phyloP scores from a whole-genome alignment of 2,797 vertebrate species.

The Lophotriccus pileatus region DNA sequence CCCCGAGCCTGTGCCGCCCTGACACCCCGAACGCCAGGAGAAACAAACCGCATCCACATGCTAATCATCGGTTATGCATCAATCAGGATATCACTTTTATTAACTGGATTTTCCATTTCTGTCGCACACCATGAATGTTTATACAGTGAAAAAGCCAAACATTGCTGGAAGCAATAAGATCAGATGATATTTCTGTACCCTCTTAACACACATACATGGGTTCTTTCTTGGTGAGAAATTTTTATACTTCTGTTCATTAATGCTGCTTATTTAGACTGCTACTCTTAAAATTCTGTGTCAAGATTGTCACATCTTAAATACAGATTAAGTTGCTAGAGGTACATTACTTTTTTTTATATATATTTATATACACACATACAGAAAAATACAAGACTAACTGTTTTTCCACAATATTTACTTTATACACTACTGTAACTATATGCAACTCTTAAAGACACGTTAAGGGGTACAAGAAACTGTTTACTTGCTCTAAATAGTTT shows the following conservation, averaged over 20 bases:
- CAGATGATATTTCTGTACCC: constrained; percentile 67
- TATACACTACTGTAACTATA: constrained; percentile 94
- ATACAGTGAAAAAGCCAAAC: constrained; percentile 73
- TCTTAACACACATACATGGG: constrained; percentile 41
- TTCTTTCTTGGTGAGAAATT: constrained; percentile 41
- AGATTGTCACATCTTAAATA: constrained; percentile 81
- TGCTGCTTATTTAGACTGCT: constrained; percentile 70
- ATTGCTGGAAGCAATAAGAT: constrained; percentile 65
- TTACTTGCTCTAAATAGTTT: constrained; percentile 85
- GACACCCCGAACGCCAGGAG: background rate
- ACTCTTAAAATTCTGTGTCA: constrained; percentile 70
- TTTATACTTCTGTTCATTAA: constrained; percentile 55
- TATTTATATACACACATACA: constrained; percentile 79
- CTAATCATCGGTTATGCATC: constrained; percentile 13
- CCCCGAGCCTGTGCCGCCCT: background rate
- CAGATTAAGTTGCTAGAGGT: constrained; percentile 78
- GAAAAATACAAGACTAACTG: constrained; percentile 84
- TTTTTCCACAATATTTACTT: constrained; percentile 91
- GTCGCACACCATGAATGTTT: constrained; percentile 70
- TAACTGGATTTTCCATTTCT: constrained; percentile 65
- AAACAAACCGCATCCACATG: background rate
- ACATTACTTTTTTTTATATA: constrained; percentile 76
- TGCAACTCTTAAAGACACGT: constrained; percentile 89
- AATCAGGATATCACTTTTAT: constrained; percentile 76
- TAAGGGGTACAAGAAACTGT: constrained; percentile 87